Conservation (phyloP, 2,797 vertebrate genomes). For the Mormyrops attenuatus region DNA sequence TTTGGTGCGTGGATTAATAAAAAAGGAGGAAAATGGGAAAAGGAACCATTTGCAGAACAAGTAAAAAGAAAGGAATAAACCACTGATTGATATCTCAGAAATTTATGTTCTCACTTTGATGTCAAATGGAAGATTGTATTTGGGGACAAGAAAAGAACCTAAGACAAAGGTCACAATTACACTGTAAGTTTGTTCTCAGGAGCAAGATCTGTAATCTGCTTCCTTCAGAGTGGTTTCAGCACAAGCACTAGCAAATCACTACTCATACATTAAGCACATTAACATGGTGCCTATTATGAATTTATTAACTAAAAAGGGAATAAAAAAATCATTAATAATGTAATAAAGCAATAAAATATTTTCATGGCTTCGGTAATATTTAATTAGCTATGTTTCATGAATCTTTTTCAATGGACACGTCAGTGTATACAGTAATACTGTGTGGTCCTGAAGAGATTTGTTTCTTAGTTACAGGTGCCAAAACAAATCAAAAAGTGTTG, state of each 20-base stretch:
- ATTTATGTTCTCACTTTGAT: conserved; percentile 1
- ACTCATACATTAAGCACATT: background rate
- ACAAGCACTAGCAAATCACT: background rate
- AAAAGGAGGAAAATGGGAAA: background rate
- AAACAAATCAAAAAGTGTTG: conserved; percentile 10
- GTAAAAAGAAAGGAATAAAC: background rate
- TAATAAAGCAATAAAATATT: background rate
- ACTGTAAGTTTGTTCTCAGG: background rate
- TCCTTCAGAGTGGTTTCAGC: background rate
- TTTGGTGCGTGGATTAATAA: conserved; percentile 3
- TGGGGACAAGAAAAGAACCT: background rate
- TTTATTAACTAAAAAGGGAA: background rate
- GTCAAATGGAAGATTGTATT: background rate
- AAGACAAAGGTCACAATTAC: background rate
- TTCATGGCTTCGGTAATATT: background rate
- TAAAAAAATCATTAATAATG: background rate
- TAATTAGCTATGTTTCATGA: background rate
- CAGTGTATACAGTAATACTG: background rate
- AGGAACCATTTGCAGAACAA: background rate
- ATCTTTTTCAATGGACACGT: background rate
- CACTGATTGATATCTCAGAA: conserved; percentile 13
- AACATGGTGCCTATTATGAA: background rate
- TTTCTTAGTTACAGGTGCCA: background rate
- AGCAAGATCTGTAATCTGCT: background rate
- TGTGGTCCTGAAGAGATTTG: background rate